Percentiles rank a stretch among this genome's conserved stretches.
Conservation (phyloP, 2,113 vertebrate species). For the Pseudorasbora parva region DNA sequence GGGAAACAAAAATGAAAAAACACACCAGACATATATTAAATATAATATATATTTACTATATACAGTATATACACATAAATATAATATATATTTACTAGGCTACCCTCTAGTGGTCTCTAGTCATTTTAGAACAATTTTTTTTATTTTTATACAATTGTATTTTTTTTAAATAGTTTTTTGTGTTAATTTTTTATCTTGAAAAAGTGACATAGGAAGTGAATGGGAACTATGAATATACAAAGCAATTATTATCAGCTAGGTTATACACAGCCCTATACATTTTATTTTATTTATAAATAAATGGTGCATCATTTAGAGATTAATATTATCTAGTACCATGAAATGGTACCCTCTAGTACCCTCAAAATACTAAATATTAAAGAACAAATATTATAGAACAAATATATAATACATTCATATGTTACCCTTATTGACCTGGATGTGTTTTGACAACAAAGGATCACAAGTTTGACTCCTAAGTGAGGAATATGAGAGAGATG, state of each 20-base stretch:
- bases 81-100: neutral
- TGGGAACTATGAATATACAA: neutral
- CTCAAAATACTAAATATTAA: neutral
- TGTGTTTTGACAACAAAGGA: too few relatives aligned
- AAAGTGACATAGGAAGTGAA: too few relatives aligned
- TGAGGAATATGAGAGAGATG: neutral
- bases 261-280: neutral
- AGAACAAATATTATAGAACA: neutral
- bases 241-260: neutral
- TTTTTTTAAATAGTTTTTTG: too few relatives aligned
- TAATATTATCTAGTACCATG: neutral
- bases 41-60: too few relatives aligned
- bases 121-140: too few relatives aligned
- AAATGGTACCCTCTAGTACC: too few relatives aligned
- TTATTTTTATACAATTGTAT: too few relatives aligned
- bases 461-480: neutral
- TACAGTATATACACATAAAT: too few relatives aligned
- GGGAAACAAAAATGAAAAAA: neutral
- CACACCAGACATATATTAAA: too few relatives aligned
- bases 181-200: neutral
- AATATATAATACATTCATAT: neutral
- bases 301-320: neutral
- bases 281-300: neutral
- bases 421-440: neutral
- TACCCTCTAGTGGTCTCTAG: too few relatives aligned